Evolutionary conservation across 1,140 invertebrate species (phyloP), one percentile per base, ranked within the genome.

Genomic region (Camponotus pennsylvanicus): DNA sequence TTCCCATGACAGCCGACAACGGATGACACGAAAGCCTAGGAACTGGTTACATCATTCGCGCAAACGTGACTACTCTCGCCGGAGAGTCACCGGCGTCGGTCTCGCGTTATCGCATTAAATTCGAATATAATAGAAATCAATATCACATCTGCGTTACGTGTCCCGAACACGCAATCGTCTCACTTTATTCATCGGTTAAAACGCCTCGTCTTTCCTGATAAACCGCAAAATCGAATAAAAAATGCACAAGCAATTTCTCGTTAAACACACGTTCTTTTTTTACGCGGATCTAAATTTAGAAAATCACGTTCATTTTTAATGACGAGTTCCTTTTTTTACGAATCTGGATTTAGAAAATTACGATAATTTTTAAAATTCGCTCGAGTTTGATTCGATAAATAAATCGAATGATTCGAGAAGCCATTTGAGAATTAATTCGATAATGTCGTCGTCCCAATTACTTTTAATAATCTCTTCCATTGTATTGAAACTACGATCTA

Each of bases 11-110:
- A 84, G 85, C 76, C 71, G 84, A 73, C 82, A 49, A 75, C 79
- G 87, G 73, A 73, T 89, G 86, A 89, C 90, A 89, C 89, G 89
- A 89, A 89, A 82, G 89, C 85, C 87, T 90, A 91, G 86, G 89
- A 89, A 88, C 85, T 79, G 84, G 85, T 88, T 89, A 85, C 87
- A 90, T 89, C 90, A 90, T 73, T 61, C 76, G 55, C 76, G 67
- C 67, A 18, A 45, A 11, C 5, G 15, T 15, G 45, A 34, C 75
- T 45, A 85, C 75, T 55, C 40, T 57, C 76, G 45, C 13, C 76
- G 45, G 18, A 67, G 75, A 67, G 15, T 15, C 3, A 57, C 52
- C 63, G 21, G 52, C 45, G 78, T 21, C 52, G 67, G 18, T 71
- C 59, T 71, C 67, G 52, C 64, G 21, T 42, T 80, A 71, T 59